These are phyloP conservation scores for Agrotis exclamationis DNA, from an alignment of 2,888 invertebrate genomes.

Conservation along the genomic window DNA sequence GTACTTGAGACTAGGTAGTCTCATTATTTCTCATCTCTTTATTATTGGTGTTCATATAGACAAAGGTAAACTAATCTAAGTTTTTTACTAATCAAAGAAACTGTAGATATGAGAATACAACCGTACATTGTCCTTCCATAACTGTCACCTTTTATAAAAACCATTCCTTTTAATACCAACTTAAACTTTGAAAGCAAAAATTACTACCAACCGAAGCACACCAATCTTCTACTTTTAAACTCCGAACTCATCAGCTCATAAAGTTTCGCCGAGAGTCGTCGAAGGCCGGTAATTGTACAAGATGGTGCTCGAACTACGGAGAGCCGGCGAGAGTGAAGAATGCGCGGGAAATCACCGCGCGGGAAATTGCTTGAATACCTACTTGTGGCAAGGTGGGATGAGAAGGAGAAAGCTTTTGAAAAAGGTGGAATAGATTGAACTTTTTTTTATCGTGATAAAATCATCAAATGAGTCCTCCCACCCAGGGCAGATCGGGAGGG, in stretches of 20 bases:
- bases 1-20: background rate
- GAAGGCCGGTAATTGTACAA: conserved; percentile 64
- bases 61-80: too few relatives aligned
- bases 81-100: too few relatives aligned
- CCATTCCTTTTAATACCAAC: conserved; percentile 19
- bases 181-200: conserved; percentile 12
- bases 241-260: conserved; percentile 59
- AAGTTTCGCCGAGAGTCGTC: conserved; percentile 56
- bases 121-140: background rate
- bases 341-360: conserved; percentile 78
- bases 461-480: too few relatives aligned
- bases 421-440: too few relatives aligned
- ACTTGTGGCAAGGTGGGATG: conserved; percentile 32
- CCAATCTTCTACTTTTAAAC: conserved; percentile 57
- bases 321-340: conserved; percentile 77
- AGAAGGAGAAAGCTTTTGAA: conserved; percentile 48
- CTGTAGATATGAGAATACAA: too few relatives aligned
- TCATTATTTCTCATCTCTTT: too few relatives aligned
- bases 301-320: conserved; percentile 69
- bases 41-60: background rate
- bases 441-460: too few relatives aligned
- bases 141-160: conserved; percentile 12
- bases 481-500: too few relatives aligned
- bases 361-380: conserved; percentile 73
- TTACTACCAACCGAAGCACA: conserved; percentile 39